These are phyloP conservation scores for Ictidomys tridecemlineatus DNA, from an alignment of 2,113 vertebrate genomes.

Conservation along the genomic window DNA sequence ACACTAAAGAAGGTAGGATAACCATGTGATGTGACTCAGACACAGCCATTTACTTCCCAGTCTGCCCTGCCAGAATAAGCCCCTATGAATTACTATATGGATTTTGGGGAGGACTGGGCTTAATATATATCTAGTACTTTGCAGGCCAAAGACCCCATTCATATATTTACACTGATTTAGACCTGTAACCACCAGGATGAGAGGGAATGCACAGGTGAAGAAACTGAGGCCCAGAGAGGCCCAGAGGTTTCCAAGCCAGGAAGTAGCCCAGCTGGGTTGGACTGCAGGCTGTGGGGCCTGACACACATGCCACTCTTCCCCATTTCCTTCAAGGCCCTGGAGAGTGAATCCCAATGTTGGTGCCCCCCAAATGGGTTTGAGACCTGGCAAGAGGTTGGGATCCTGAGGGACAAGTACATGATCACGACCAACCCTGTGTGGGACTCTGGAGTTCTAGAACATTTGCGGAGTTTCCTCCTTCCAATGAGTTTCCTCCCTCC, in stretches of 20 bases:
- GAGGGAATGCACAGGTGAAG: neutral
- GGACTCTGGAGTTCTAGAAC: neutral
- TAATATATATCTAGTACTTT: accelerated
- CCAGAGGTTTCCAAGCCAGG: neutral
- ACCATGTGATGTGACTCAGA: too few species aligned
- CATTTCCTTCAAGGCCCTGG: neutral
- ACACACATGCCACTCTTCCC: accelerated
- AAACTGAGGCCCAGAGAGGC: neutral
- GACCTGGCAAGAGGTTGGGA: neutral
- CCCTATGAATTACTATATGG: neutral
- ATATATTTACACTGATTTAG: accelerated
- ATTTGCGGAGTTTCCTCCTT: neutral
- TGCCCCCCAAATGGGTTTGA: neutral
- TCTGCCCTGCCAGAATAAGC: neutral
- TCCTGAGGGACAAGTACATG: neutral
- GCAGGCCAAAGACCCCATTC: neutral
- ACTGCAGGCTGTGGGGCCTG: neutral
- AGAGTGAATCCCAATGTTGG: neutral
- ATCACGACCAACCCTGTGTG: too few species aligned
- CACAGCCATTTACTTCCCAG: neutral
- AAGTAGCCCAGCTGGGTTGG: neutral
- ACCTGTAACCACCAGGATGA: neutral
- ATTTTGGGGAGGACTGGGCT: neutral
- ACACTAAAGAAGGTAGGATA: neutral
- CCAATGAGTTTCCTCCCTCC: neutral